Evolutionary conservation across 92 coral and sea anemone species (phyloP).

Genomic region (Nematostella vectensis): DNA sequence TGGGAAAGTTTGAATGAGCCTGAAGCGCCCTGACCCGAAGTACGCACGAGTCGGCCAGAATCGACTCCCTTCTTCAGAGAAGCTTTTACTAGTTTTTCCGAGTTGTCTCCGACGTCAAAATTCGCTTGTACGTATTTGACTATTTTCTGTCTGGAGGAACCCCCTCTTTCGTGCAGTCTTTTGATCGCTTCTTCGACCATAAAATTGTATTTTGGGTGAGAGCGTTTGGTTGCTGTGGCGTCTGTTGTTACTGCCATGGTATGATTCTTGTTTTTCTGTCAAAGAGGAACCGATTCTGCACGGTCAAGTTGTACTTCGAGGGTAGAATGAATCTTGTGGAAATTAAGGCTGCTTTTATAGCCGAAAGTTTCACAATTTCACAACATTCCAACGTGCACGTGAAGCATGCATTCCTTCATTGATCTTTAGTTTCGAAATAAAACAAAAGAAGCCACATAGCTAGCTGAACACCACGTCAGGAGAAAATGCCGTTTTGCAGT

Average conservation of each 20-base stretch:
- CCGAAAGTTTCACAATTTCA: neutral
- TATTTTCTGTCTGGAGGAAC: constrained; percentile 84
- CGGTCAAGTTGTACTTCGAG: neutral
- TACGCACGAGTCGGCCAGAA: constrained; percentile 54
- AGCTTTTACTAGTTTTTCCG: constrained; percentile 43
- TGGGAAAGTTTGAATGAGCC: constrained; percentile 78
- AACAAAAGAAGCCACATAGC: no score
- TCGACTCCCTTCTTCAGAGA: constrained; percentile 62
- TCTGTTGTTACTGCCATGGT: constrained; percentile 14
- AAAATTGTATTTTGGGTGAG: constrained; percentile 56
- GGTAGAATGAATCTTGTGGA: no score
- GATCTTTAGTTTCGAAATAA: no score
- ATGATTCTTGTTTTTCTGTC: no score
- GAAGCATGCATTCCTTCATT: neutral
- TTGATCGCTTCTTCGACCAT: constrained; percentile 84
- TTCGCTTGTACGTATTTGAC: constrained; percentile 61
- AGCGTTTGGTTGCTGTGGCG: constrained; percentile 18
- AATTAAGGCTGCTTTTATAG: neutral
- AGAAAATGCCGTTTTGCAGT: no score
- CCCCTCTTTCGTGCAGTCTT: constrained; percentile 61
- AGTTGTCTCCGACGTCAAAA: constrained; percentile 53
- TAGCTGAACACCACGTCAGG: no score
- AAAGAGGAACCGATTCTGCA: no score
- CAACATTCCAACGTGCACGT: constrained; percentile 1
- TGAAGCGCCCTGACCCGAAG: constrained; percentile 74